Percentiles rank a stretch among this genome's conserved stretches.
phyloP scores from a whole-genome alignment of 2,888 invertebrate species.

The Nemapogon koenigi region DNA sequence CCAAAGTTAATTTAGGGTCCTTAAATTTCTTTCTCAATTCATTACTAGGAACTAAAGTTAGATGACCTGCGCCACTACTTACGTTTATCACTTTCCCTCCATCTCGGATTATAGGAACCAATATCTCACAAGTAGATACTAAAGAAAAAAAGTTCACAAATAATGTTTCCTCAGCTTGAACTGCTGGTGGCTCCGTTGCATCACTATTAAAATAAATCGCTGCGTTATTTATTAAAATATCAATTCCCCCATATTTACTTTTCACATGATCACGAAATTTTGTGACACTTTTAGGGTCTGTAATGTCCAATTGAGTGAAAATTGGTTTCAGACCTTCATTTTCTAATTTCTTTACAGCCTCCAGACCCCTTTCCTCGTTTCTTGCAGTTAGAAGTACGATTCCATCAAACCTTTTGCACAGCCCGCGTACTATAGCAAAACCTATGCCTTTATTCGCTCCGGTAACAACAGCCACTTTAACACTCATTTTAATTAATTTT shows the following conservation, averaged over 20 bases:
- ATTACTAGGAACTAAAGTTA: slow-evolving; percentile 61
- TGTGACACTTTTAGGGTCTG: slow-evolving; percentile 63
- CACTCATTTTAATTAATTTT: slow-evolving; percentile 31
- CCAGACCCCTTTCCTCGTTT: slow-evolving; percentile 61
- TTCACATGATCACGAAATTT: slow-evolving; percentile 65
- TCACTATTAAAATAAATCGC: slow-evolving; percentile 70
- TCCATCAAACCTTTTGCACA: slow-evolving; percentile 72
- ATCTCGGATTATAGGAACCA: slow-evolving; percentile 74
- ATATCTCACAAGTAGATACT: slow-evolving; percentile 65
- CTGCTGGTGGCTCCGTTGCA: slow-evolving; percentile 66
- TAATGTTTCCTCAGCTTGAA: slow-evolving; percentile 75
- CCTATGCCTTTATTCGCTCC: slow-evolving; percentile 78
- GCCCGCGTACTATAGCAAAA: slow-evolving; percentile 70
- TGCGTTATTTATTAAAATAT: slow-evolving; percentile 79
- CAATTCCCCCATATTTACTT: slow-evolving; percentile 69
- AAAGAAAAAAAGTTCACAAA: slow-evolving; percentile 74
- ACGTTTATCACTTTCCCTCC: slow-evolving; percentile 78
- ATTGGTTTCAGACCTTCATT: slow-evolving; percentile 59
- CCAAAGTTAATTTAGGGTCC: slow-evolving; percentile 59
- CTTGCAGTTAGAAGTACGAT: slow-evolving; percentile 75
- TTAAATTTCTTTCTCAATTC: slow-evolving; percentile 56
- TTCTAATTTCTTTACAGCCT: slow-evolving; percentile 65
- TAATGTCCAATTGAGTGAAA: slow-evolving; percentile 76
- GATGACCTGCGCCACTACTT: slow-evolving; percentile 70
- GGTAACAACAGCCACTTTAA: slow-evolving; percentile 65